These are phyloP conservation scores for Babylonia areolata DNA, from an alignment of 1,140 invertebrate genomes.

Conservation along the genomic window DNA sequence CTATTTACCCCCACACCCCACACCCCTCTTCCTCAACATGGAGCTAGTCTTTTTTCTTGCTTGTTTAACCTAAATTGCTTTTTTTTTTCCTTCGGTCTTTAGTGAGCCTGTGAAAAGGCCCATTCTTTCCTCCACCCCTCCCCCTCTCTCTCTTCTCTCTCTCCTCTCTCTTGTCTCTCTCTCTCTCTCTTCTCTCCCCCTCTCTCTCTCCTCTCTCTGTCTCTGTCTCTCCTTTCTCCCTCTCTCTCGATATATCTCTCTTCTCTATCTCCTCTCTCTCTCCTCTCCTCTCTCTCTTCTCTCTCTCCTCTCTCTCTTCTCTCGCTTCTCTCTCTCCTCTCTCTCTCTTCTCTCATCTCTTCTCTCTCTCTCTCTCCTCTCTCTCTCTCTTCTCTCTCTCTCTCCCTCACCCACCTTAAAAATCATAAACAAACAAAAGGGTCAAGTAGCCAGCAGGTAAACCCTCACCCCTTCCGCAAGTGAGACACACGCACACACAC, in stretches of 20 bases:
- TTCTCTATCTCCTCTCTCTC: not conserved
- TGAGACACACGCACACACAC: too few relatives aligned
- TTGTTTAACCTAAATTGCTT: too few relatives aligned
- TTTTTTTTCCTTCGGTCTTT: too few relatives aligned
- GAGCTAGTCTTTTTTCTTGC: too few relatives aligned
- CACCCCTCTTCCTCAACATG: too few relatives aligned
- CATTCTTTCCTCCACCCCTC: too few relatives aligned
- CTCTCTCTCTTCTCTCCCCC: not conserved
- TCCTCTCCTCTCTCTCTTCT: not conserved
- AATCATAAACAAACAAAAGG: too few relatives aligned
- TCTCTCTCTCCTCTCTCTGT: not conserved
- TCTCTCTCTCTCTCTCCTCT: not conserved
- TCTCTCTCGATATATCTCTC: not conserved
- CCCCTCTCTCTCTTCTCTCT: slow-evolving; percentile 14
- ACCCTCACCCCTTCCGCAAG: too few relatives aligned
- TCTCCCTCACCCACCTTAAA: not conserved
- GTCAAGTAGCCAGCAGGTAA: too few relatives aligned
- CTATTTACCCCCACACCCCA: too few relatives aligned
- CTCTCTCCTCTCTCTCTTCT: not conserved
- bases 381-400: not conserved
- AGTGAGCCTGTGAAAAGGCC: too few relatives aligned
- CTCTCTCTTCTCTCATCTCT: too few relatives aligned
- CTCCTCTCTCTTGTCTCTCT: not conserved
- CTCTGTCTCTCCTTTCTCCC: not conserved
- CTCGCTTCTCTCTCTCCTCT: not conserved